These are phyloP conservation scores for Solen grandis DNA, from an alignment of 1,140 invertebrate genomes.

Conservation along the genomic window DNA sequence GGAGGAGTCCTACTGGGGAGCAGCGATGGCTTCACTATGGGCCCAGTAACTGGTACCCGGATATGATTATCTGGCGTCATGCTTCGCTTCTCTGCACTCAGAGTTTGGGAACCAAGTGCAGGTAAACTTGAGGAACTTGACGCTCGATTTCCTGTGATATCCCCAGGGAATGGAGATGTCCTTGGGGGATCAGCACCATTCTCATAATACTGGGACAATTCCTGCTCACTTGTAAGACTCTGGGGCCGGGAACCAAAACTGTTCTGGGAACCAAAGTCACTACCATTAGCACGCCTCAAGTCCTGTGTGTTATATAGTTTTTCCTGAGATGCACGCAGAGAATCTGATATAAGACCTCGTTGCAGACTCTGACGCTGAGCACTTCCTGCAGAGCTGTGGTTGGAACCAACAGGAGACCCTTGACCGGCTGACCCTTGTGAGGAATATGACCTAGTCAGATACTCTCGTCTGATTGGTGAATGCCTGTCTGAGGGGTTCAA, in stretches of 20 bases:
- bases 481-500: constrained; percentile 48
- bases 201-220: constrained; percentile 70
- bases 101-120: constrained; percentile 51
- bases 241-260: constrained; percentile 55
- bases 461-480: constrained; percentile 45
- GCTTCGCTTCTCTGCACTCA: constrained; percentile 60
- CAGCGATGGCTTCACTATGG: constrained; percentile 1
- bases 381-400: constrained; percentile 12
- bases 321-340: constrained; percentile 59
- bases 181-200: neutral
- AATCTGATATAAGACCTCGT: constrained; percentile 45
- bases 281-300: constrained; percentile 10
- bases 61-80: constrained; percentile 66
- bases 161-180: constrained; percentile 12
- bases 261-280: constrained; percentile 16
- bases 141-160: constrained; percentile 40
- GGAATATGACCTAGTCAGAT: constrained; percentile 18
- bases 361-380: constrained; percentile 46
- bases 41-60: constrained; percentile 53
- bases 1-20: constrained; percentile 27
- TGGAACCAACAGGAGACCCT: neutral
- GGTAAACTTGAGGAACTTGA: constrained; percentile 66
- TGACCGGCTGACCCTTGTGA: neutral
- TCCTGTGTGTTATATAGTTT: constrained; percentile 62
- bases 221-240: constrained; percentile 73